Conservation (phyloP, 2,888 invertebrate genomes). For the Acholoe squamosa region DNA sequence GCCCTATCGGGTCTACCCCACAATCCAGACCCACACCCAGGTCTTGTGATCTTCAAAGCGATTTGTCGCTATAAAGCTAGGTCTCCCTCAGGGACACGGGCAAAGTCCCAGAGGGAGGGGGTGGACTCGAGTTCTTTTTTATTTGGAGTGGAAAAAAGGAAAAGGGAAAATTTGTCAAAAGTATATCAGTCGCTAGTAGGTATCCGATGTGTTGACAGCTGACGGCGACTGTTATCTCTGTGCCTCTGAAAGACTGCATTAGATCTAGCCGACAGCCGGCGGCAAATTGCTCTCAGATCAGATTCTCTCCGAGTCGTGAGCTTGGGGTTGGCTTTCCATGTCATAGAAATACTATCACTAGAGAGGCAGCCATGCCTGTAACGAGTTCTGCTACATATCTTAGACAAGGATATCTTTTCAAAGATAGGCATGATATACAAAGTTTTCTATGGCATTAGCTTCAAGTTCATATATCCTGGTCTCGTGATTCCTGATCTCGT, state of each 20-base stretch:
- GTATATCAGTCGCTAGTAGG: background rate
- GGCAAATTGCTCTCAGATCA: background rate
- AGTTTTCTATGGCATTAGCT: no score
- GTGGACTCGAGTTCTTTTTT: background rate
- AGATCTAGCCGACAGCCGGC: background rate
- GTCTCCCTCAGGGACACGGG: background rate
- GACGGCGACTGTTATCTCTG: background rate
- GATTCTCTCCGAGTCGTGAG: background rate
- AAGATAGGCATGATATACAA: no score
- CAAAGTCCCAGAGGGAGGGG: background rate
- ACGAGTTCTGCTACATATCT: no score
- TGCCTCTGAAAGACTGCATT: background rate
- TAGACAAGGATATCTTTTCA: no score
- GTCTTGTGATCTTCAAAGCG: constrained; percentile 21
- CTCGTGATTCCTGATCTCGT: no score
- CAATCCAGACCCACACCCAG: background rate
- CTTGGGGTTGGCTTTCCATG: no score
- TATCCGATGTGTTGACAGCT: constrained; percentile 21
- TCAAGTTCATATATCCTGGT: no score
- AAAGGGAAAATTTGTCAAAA: background rate
- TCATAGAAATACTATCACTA: no score
- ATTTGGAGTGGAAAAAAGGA: constrained; percentile 5
- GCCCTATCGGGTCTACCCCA: background rate
- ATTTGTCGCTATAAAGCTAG: background rate
- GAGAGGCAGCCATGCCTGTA: no score